phyloP scores from a whole-genome alignment of 2,797 vertebrate species.

The Uromys caudimaculatus region DNA sequence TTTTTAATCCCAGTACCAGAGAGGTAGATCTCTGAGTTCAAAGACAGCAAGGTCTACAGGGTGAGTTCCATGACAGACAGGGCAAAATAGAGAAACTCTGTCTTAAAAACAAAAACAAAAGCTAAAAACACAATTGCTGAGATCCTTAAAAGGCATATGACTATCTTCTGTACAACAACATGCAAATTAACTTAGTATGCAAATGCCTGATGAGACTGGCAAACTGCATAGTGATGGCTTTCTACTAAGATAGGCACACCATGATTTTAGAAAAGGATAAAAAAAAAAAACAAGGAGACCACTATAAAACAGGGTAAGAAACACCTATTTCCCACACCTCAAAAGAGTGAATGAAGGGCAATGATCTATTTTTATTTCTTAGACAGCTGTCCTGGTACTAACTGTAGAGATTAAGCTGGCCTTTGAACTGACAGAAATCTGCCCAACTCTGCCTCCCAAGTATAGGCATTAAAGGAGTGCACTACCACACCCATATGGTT shows the following conservation, averaged over 20 bases:
- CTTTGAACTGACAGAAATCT: neutral
- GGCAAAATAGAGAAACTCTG: neutral
- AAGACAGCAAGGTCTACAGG: neutral
- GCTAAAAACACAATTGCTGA: constrained; percentile 1
- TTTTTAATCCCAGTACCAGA: neutral
- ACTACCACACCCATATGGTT: neutral
- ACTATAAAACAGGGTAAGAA: neutral
- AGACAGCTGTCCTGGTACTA: neutral
- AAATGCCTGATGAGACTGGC: neutral
- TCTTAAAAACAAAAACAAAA: neutral
- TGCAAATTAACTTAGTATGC: neutral
- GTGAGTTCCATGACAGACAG: neutral
- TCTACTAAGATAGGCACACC: neutral
- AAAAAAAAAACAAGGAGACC: neutral
- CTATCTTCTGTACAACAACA: constrained; percentile 27
- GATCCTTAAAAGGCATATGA: neutral
- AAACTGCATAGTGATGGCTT: neutral
- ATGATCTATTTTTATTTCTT: neutral
- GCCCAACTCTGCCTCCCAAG: neutral
- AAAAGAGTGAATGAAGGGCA: neutral
- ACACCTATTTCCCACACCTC: neutral
- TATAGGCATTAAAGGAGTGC: neutral
- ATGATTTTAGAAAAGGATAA: constrained; percentile 46
- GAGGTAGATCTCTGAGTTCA: neutral
- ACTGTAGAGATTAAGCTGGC: neutral